Base-by-base conservation (phyloP, 2,888 invertebrate genomes). In the Phalera bucephala region DNA sequence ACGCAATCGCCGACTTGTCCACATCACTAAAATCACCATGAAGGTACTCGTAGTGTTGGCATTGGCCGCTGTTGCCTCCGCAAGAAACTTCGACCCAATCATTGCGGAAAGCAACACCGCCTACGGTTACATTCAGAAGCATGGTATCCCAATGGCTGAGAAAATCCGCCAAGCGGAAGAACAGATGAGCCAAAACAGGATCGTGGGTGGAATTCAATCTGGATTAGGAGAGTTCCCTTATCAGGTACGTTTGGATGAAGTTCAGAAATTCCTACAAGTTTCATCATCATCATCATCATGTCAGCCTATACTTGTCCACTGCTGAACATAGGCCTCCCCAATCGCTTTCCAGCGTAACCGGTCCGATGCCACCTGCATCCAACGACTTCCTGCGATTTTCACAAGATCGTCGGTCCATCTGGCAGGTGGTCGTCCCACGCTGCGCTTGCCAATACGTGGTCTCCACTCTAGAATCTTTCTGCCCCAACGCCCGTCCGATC, bases 111-210 rank as follows among this genome's bases (percentile, higher is more conserved):
- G 41, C 28, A 45, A 44, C 32, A 52, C 60, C 6, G 64, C 61
- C 0, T 57, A 45, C 7, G 55, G 52, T 1, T 68, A 65, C 32
- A 31, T 56, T 11, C 12, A 20, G 7, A 58, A 38, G 34, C 20
- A 57, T 20, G 62, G 55, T 29, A 39, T 61, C 2, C 63, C 62
- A 3, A 32, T 49, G 21, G 65, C 59, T 15, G 46, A 53, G 1
- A 33, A 37, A 28, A 50, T 65, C 23, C 50, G 44, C 9, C 15
- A 28, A 17, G 28, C 28, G 15, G 28, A 28, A 10, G 28, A 28
- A 28, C 5, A 9, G 10, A 17, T 3, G 17, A 28, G 9, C 10
- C 10, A 10, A 10, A 8, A 11, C 17, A 28, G 28, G 17, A 28
- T 28, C 17, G 28, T 28, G 2, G 28, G 28, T 10, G 28, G 28